These are phyloP conservation scores for Ellobius talpinus DNA, from an alignment of 2,113 vertebrate species.

Conservation along the genomic window DNA sequence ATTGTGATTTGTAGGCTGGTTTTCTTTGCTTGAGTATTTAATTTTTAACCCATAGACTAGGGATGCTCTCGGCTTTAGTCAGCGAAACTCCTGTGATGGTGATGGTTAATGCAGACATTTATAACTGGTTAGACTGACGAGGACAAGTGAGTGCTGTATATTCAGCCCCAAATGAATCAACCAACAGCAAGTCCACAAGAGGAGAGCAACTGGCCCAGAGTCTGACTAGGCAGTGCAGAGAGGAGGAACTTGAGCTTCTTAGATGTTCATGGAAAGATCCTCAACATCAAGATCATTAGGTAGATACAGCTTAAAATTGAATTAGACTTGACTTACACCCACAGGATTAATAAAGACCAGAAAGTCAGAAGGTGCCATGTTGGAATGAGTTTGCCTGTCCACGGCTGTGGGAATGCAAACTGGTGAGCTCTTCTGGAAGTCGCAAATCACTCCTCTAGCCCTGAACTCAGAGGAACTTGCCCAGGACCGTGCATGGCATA, in stretches of 20 bases:
- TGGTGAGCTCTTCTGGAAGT: neutral
- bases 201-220: constrained; percentile 46
- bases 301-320: constrained; percentile 46
- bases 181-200: constrained; percentile 55
- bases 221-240: constrained; percentile 20
- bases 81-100: neutral
- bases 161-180: constrained; percentile 65
- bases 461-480: neutral
- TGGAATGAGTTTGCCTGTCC: neutral
- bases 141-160: neutral
- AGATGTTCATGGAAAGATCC: constrained; percentile 12
- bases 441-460: neutral
- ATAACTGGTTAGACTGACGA: constrained; percentile 33
- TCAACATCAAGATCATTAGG: neutral
- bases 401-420: neutral
- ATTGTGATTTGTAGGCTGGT: too few species aligned
- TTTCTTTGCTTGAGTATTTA: neutral
- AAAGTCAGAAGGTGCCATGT: constrained; percentile 44
- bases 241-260: constrained; percentile 35
- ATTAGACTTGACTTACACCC: neutral
- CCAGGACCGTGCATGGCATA: neutral
- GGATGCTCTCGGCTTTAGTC: neutral
- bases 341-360: neutral
- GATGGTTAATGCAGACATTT: neutral
- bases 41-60: neutral